A percentile compares a stretch with the other conserved stretches of the same genome.
These are phyloP conservation scores for Phyllotreta striolata DNA, from an alignment of 2,888 invertebrate species.

Conservation along the genomic window DNA sequence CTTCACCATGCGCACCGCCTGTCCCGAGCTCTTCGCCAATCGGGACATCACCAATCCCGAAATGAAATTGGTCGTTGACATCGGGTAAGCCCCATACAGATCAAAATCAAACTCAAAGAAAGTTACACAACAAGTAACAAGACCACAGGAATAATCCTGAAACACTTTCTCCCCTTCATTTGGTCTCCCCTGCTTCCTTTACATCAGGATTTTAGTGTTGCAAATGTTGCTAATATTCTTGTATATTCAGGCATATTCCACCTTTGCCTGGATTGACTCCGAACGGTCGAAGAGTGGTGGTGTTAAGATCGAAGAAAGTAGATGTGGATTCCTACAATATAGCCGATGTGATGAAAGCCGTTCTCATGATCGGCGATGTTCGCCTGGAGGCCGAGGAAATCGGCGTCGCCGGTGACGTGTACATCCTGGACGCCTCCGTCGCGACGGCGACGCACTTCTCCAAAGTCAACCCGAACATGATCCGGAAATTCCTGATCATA, in stretches of 20 bases:
- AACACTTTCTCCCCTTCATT: not conserved
- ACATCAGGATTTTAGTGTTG: not conserved
- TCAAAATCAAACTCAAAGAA: not conserved
- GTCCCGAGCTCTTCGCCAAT: conserved; percentile 83
- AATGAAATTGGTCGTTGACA: conserved; percentile 72
- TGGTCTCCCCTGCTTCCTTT: not conserved
- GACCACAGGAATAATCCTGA: not conserved
- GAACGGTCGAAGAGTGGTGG: conserved; percentile 78
- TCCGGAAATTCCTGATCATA: conserved; percentile 86
- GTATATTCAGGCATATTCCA: conserved; percentile 60
- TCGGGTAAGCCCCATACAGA: conserved; percentile 68
- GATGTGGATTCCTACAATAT: conserved; percentile 75
- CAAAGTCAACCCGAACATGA: conserved; percentile 81
- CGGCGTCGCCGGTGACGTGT: conserved; percentile 86
- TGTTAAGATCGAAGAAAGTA: conserved; percentile 77
- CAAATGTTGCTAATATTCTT: not conserved
- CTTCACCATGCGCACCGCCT: conserved; percentile 83
- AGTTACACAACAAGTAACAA: not conserved
- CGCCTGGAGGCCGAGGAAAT: conserved; percentile 78
- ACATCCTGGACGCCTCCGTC: conserved; percentile 80
- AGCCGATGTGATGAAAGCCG: conserved; percentile 81
- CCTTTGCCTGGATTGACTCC: conserved; percentile 84
- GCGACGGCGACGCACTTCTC: conserved; percentile 83
- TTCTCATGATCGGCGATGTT: conserved; percentile 85
- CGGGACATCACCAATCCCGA: conserved; percentile 78